phyloP scores from a whole-genome alignment of 1,140 invertebrate genomes.

The Zaprionus vittiger region DNA sequence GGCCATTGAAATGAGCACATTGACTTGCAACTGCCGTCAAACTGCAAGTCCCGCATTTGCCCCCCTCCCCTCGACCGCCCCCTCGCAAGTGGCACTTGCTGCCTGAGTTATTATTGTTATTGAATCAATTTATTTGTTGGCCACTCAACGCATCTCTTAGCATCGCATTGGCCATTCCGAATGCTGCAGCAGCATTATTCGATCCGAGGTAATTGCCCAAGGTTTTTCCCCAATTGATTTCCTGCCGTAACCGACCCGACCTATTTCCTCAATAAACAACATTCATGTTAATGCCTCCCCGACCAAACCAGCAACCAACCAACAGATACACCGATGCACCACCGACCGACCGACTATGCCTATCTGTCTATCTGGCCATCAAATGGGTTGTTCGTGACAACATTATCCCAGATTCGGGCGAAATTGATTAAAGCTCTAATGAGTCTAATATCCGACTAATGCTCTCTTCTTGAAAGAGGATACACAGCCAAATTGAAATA shows the following conservation, averaged over 20 bases:
- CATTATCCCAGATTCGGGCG: slow-evolving; percentile 53
- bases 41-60: slow-evolving; percentile 43
- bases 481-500: slow-evolving; percentile 10
- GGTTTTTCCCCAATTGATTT: slow-evolving; percentile 26
- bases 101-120: slow-evolving; percentile 61
- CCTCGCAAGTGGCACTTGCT: slow-evolving; percentile 1
- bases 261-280: slow-evolving; percentile 18
- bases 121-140: slow-evolving; percentile 40
- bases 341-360: not conserved
- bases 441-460: slow-evolving; percentile 13
- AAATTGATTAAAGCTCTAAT: slow-evolving; percentile 12
- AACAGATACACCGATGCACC: not conserved
- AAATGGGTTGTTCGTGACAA: slow-evolving; percentile 55
- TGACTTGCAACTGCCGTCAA: slow-evolving; percentile 70
- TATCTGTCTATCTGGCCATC: slow-evolving; percentile 18
- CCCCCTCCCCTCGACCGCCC: not conserved
- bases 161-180: slow-evolving; percentile 13
- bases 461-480: slow-evolving; percentile 3
- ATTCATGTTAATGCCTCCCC: slow-evolving; percentile 7
- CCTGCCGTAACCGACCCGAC: slow-evolving; percentile 16
- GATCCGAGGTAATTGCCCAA: slow-evolving; percentile 23
- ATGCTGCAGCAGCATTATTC: slow-evolving; percentile 2
- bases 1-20: slow-evolving; percentile 78
- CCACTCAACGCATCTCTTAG: slow-evolving; percentile 40
- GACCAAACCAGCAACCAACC: not conserved